phyloP scores from a whole-genome alignment of 2,797 vertebrate species.

The Clangula hyemalis region DNA sequence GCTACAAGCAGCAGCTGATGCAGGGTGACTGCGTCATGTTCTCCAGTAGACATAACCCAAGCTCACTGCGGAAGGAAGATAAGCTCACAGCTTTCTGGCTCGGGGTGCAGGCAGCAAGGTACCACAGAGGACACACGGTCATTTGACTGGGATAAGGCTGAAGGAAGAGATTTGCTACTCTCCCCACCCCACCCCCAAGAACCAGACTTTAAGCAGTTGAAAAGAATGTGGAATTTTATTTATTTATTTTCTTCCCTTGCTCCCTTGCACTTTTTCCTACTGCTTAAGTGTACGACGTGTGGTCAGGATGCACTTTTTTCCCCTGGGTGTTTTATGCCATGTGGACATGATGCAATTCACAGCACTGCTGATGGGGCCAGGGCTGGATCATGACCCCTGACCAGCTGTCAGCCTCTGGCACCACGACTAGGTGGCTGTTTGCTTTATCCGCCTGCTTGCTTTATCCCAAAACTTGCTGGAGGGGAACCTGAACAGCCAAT shows the following conservation, averaged over 20 bases:
- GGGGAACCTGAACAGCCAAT: accelerated
- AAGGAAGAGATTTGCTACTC: not conserved
- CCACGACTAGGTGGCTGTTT: accelerated
- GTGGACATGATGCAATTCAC: not conserved
- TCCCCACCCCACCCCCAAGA: accelerated
- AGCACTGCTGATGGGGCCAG: not conserved
- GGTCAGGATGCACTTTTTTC: accelerated
- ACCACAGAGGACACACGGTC: not conserved
- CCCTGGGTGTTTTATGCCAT: accelerated
- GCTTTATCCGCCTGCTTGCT: not conserved
- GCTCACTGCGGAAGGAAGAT: accelerated
- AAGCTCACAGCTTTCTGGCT: accelerated
- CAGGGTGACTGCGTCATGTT: accelerated
- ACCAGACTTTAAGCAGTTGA: accelerated
- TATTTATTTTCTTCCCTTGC: too few species aligned
- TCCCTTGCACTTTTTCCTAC: not conserved
- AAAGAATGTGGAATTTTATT: too few species aligned
- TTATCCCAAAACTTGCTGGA: accelerated
- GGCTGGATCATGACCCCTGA: not conserved
- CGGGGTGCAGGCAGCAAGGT: not conserved
- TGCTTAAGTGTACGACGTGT: accelerated
- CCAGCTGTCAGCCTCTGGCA: not conserved
- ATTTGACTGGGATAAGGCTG: not conserved
- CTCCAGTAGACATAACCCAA: not conserved
- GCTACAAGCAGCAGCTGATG: not conserved